These are phyloP conservation scores for Pocillopora meandrina DNA, from an alignment of 92 coral and sea anemone genomes.

Conservation along the genomic window DNA sequence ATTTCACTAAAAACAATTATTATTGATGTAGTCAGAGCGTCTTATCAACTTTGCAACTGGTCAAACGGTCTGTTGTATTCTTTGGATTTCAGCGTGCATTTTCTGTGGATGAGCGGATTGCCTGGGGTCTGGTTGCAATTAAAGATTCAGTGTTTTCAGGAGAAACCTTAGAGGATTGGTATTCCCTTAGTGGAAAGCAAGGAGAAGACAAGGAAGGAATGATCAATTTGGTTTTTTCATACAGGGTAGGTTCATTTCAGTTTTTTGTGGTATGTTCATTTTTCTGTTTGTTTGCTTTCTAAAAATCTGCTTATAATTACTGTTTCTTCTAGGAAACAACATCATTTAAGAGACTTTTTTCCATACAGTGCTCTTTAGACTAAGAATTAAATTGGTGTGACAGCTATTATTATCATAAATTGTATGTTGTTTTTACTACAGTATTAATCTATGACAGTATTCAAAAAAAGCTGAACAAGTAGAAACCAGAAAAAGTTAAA, in stretches of 20 bases:
- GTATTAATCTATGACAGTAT: no score
- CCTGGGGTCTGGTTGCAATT: slow-evolving; percentile 90
- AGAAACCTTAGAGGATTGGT: slow-evolving; percentile 96
- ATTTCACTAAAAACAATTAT: not conserved
- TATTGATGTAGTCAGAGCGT: not conserved
- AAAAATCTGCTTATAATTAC: no score
- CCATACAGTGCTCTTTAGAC: no score
- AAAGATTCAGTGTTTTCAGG: slow-evolving; percentile 77
- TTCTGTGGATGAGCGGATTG: slow-evolving; percentile 92
- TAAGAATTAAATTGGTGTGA: no score
- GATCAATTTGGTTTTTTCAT: slow-evolving; percentile 90
- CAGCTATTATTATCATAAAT: no score
- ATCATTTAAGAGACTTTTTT: no score
- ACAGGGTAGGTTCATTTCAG: slow-evolving; percentile 64
- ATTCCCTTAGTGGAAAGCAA: slow-evolving; percentile 91
- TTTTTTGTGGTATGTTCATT: not conserved
- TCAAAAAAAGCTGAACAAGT: no score
- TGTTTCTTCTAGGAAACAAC: no score
- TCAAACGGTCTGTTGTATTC: not conserved
- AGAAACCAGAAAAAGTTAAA: no score
- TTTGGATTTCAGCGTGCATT: slow-evolving; percentile 79
- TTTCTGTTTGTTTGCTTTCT: not conserved
- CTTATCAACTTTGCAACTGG: not conserved
- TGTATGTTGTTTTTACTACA: no score
- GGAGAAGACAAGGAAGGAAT: slow-evolving; percentile 99